These are phyloP conservation scores for Callipepla californica DNA, from an alignment of 2,113 vertebrate species.

Conservation along the genomic window DNA sequence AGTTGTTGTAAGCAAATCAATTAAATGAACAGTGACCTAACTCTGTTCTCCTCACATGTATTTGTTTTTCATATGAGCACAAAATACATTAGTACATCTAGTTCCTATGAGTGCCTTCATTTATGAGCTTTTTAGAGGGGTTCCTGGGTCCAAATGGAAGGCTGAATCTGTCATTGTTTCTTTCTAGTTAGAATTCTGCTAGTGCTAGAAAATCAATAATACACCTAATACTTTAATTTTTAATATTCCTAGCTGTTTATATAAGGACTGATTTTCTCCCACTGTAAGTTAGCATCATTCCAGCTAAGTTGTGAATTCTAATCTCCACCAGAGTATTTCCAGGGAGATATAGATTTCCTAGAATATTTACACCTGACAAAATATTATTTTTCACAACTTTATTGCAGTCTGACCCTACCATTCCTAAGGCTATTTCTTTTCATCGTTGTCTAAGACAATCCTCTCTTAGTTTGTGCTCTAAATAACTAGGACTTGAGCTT, in stretches of 20 bases:
- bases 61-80: constrained; percentile 6
- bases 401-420: background rate
- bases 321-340: background rate
- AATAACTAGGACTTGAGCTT: background rate
- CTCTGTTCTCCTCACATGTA: background rate
- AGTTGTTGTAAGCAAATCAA: background rate
- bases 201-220: constrained; percentile 11
- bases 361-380: background rate
- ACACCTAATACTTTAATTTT: background rate
- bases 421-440: background rate
- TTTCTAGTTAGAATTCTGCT: background rate
- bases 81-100: background rate
- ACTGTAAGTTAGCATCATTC: background rate
- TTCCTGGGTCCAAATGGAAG: background rate
- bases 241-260: background rate
- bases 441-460: background rate
- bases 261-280: background rate
- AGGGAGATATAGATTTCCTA: background rate
- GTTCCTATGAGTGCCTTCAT: background rate
- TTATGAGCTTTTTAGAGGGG: background rate
- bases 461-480: background rate
- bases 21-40: background rate
- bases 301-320: background rate
- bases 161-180: background rate
- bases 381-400: background rate